Conservation (phyloP, 1,140 invertebrate species). For the Conus betulinus region DNA sequence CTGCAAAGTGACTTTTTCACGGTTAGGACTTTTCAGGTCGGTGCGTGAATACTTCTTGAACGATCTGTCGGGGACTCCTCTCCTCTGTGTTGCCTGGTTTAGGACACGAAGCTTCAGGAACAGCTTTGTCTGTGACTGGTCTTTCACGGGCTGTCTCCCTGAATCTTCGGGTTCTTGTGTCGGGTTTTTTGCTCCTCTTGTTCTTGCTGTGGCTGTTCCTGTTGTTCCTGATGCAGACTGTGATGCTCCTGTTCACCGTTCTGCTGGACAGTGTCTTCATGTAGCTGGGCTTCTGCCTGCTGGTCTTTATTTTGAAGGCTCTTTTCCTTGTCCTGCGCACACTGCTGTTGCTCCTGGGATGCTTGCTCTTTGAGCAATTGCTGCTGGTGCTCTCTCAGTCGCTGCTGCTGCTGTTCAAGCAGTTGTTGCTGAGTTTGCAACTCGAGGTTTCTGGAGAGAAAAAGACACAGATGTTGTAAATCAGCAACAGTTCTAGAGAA, state of each 20-base stretch:
- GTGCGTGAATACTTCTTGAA: not conserved
- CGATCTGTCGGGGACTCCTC: not conserved
- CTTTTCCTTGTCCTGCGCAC: not conserved
- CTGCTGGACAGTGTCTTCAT: not conserved
- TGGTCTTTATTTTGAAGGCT: not conserved
- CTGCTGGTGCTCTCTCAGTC: slow-evolving; percentile 7
- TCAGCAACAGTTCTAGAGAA: slow-evolving; percentile 30
- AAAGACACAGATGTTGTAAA: slow-evolving; percentile 39
- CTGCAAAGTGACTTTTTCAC: not conserved
- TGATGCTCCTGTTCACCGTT: not conserved
- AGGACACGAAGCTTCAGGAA: not conserved
- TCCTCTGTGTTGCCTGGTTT: not conserved
- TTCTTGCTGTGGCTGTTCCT: not conserved
- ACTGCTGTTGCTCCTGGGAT: not conserved
- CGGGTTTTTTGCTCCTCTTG: not conserved
- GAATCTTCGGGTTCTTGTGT: not conserved
- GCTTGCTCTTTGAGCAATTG: not conserved
- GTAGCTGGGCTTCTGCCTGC: not conserved
- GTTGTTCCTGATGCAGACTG: not conserved
- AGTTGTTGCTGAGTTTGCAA: slow-evolving; percentile 21
- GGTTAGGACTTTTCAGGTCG: not conserved
- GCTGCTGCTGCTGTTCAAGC: slow-evolving; percentile 16
- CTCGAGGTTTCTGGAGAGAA: slow-evolving; percentile 40
- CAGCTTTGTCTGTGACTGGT: not conserved
- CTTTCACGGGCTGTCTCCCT: not conserved